phyloP scores from a whole-genome alignment of 2,113 vertebrate species.

The Camarhynchus parvulus region DNA sequence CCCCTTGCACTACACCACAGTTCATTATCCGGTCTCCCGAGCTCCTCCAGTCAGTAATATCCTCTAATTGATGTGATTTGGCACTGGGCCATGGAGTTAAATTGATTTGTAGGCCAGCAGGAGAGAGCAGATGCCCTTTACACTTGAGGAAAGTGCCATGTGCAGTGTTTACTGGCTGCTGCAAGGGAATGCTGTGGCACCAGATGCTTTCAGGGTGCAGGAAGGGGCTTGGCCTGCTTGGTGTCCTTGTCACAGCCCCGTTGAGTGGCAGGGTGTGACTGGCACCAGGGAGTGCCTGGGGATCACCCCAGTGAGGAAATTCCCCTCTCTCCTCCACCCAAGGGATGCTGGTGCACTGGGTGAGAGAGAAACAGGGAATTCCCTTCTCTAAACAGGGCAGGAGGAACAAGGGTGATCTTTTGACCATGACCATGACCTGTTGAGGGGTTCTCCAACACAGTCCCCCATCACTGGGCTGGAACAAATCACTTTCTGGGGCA shows the following conservation, averaged over 20 bases:
- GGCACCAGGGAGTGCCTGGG: background rate
- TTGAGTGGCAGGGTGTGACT: background rate
- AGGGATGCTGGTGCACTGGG: background rate
- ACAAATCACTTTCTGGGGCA: background rate
- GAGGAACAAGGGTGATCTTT: background rate
- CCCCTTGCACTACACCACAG: conserved; percentile 14
- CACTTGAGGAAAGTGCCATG: conserved; percentile 22
- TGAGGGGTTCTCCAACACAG: background rate
- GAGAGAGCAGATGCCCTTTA: conserved; percentile 46
- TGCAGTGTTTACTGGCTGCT: background rate
- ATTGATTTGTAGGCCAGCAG: conserved; percentile 55
- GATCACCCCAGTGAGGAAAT: background rate
- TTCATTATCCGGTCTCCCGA: conserved; percentile 50
- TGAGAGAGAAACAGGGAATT: background rate
- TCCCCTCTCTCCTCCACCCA: background rate
- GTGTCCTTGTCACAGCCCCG: background rate
- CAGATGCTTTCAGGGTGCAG: background rate
- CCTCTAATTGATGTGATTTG: conserved; percentile 58
- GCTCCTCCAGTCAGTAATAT: conserved; percentile 48
- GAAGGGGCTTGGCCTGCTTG: background rate
- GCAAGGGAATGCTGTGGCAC: background rate
- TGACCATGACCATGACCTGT: fast-evolving
- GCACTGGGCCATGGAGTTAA: conserved; percentile 38
- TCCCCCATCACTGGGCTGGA: background rate
- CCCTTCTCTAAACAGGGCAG: background rate